Conservation (phyloP, 2,113 vertebrate species). For the Chionomys nivalis region DNA sequence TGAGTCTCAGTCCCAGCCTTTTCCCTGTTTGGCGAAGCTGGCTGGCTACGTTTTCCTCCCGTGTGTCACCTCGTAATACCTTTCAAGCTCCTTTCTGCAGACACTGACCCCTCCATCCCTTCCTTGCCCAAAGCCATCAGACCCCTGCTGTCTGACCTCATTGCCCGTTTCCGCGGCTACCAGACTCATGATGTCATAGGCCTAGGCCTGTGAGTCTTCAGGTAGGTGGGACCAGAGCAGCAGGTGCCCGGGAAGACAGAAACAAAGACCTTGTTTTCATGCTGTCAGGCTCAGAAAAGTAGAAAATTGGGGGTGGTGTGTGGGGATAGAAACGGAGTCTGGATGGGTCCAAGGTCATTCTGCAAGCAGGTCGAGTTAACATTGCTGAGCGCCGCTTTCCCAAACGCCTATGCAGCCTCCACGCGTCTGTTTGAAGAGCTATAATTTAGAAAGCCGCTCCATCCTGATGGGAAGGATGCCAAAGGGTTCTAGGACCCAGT, state of each 20-base stretch:
- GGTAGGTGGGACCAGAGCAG: background rate
- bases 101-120: background rate
- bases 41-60: background rate
- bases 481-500: background rate
- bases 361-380: background rate
- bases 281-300: background rate
- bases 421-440: background rate
- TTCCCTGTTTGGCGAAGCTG: background rate
- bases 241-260: background rate
- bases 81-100: background rate
- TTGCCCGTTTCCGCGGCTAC: background rate
- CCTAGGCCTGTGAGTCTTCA: background rate
- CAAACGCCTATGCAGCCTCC: background rate
- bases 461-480: background rate
- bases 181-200: background rate
- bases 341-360: fast-evolving
- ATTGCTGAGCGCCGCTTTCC: no score
- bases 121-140: background rate
- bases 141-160: slow-evolving; percentile 36
- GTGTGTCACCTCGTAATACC: background rate
- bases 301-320: fast-evolving
- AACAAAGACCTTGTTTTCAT: background rate
- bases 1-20: fast-evolving
- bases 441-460: background rate
- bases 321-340: background rate